Percentiles rank a stretch among this genome's conserved stretches.
phyloP scores from a whole-genome alignment of 2,888 invertebrate genomes.

The Monoplex corrugatus region DNA sequence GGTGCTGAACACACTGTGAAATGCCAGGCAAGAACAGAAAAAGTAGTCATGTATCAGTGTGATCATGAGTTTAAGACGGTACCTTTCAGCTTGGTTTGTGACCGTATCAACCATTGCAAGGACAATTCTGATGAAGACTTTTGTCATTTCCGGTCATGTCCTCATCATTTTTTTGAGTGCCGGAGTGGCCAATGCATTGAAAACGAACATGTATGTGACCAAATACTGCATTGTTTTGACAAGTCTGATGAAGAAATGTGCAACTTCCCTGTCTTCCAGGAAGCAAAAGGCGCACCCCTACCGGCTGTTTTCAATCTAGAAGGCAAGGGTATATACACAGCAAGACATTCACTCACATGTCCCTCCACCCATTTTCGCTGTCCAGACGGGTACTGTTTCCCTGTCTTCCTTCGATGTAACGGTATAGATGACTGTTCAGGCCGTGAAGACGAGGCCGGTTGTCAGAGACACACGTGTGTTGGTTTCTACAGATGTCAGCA shows the following conservation, averaged over 20 bases:
- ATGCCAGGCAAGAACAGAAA: neutral
- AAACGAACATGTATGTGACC: neutral
- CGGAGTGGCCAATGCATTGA: neutral
- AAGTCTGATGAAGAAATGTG: neutral
- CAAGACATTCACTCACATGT: neutral
- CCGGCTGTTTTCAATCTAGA: neutral
- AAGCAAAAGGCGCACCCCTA: neutral
- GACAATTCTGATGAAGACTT: constrained; percentile 33
- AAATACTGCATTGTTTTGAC: neutral
- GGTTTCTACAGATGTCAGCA: constrained; percentile 6
- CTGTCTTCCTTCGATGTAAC: constrained; percentile 13
- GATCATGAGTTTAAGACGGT: neutral
- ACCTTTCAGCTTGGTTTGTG: constrained; percentile 14
- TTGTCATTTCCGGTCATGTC: neutral
- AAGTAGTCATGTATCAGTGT: neutral
- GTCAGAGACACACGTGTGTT: neutral
- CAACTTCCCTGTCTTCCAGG: neutral
- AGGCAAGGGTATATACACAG: neutral
- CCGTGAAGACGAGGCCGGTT: neutral
- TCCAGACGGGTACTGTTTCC: neutral
- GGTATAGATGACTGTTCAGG: neutral
- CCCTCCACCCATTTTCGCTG: neutral
- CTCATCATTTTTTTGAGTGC: neutral
- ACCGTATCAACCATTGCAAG: neutral
- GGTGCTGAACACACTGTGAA: neutral